Evolutionary conservation across 2,797 vertebrate species (phyloP), one percentile per base, ranked within the genome.

Genomic region (Champsocephalus gunnari): DNA sequence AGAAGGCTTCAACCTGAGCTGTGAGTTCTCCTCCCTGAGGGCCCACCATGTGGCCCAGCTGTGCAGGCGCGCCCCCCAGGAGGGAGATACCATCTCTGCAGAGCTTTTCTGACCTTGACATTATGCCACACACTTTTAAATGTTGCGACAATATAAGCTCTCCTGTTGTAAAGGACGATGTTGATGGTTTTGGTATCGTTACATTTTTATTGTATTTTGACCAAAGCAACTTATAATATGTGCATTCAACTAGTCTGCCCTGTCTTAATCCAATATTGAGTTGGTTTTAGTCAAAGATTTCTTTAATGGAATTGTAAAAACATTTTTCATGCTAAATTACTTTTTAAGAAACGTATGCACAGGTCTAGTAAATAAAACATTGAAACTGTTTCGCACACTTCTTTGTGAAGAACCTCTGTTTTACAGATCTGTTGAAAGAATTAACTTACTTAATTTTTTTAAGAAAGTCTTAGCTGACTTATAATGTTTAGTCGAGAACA

Each of bases 1-100:
- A 45, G 8, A 44, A 2, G 1, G 21, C 66, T 76, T 85, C 45
- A 66, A 3, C 0, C 48, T 87, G 51, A 76, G 9, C 48, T 89
- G 87, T 78, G 48, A 63, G 9, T 83, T 89, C 34, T 71, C 10
- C 5, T 85, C 81, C 74, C 77, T 85, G 41, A 41, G 10, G 32
- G 4, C 41, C 2, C 12, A 24, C 3, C 73, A 87, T 32, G 9
- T 69, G 0, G 71, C 73, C 5, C 80, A 85, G 80, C 47, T 89
- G 62, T 82, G 78, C 76, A 83, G 32, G 45, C 1, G 59, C 3
- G 14, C 0, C 9, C 1, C 0, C 7, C 3, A 38, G 7, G 11
- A 72, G 77, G 75, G 71, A 73, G 3, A 28, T 34, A 12, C 12
- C 24, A 64, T 11, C 17, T 16, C 16, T 17, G 14, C 1, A 50